Evolutionary conservation across 2,888 invertebrate species (phyloP).

Genomic region (Plagodis pulveraria): DNA sequence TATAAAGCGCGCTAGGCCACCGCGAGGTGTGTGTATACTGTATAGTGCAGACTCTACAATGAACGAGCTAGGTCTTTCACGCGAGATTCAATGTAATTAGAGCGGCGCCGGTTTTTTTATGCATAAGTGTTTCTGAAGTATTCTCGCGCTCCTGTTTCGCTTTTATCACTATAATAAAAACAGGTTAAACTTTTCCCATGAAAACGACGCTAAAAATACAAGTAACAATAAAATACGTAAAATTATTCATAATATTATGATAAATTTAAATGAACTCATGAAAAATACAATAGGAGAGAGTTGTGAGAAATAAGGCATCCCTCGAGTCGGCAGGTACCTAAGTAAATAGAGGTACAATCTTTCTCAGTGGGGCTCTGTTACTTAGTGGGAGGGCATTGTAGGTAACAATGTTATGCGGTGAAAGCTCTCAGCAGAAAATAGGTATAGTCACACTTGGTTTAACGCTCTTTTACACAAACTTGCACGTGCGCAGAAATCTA

Average conservation of each 20-base stretch:
- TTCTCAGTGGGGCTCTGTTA: slow-evolving; percentile 30
- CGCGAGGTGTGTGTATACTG: slow-evolving; percentile 47
- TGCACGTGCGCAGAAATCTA: slow-evolving; percentile 26
- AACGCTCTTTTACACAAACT: slow-evolving; percentile 33
- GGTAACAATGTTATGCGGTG: slow-evolving; percentile 29
- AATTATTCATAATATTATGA: not conserved
- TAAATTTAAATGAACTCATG: slow-evolving; percentile 16
- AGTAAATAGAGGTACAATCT: slow-evolving; percentile 34
- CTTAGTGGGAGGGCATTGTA: slow-evolving; percentile 28
- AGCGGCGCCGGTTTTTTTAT: slow-evolving; percentile 66
- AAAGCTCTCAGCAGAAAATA: slow-evolving; percentile 40
- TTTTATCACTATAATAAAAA: slow-evolving; percentile 42
- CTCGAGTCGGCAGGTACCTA: slow-evolving; percentile 19
- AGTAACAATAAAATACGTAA: slow-evolving; percentile 5
- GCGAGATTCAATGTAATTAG: slow-evolving; percentile 77
- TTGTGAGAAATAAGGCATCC: slow-evolving; percentile 20
- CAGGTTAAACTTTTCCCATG: slow-evolving; percentile 41
- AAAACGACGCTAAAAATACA: slow-evolving; percentile 18
- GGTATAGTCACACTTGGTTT: slow-evolving; percentile 34
- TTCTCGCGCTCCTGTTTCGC: slow-evolving; percentile 56
- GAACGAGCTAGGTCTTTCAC: slow-evolving; percentile 70
- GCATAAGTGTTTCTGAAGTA: slow-evolving; percentile 69
- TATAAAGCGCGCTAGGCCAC: slow-evolving; percentile 43
- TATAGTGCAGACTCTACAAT: slow-evolving; percentile 56
- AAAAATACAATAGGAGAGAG: slow-evolving; percentile 18